Evolutionary conservation across 2,113 vertebrate genomes (phyloP), one percentile per base, ranked within the genome.

Genomic region (Platanista minor): DNA sequence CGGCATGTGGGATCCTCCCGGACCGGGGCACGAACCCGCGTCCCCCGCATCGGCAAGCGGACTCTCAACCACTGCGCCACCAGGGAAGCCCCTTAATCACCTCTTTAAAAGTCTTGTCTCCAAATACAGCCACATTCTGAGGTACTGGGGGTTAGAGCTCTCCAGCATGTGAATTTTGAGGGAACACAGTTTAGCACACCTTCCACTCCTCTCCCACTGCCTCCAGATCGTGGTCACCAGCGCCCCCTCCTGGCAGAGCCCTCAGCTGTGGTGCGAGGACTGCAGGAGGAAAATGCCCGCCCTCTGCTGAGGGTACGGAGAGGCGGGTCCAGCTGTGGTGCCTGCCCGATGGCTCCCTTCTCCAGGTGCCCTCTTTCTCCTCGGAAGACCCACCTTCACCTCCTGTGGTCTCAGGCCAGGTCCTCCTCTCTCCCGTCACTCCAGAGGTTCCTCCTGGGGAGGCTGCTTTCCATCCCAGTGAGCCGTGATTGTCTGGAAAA

Each of bases 191-290:
- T 72, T 31, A 31, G 8, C 46, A 27, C 11, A 18, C 0, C 9
- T 23, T 39, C 18, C 17, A 1, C 3, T 49, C 5, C 17, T 61
- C 13, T 3, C 27, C 5, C 1, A 11, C 59, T 81, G 6, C n/a
- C 52, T 87, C 57, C n/a, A 17, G 36, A 39, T 15, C 0, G 1
- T 13, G 52, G 67, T 77, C 41, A 62, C 31, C 33, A 25, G 75
- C 1, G 5, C 36, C 59, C 78, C 23, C 87, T 87, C 25, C 87
- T 83, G 61, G 43, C 87, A 33, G 59, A 86, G 49, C 11, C 23
- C 87, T 41, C 25, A 41, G 52, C 29, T 46, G 39, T 9, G 29
- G 49, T 13, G 74, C 29, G 74, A 41, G 4, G 0, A 10, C 20
- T 77, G 27, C 54, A 23, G 87, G 82, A 59, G 5, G 46, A 59